Conservation (phyloP, 2,888 invertebrate species). For the Sphecodes monilicornis region DNA sequence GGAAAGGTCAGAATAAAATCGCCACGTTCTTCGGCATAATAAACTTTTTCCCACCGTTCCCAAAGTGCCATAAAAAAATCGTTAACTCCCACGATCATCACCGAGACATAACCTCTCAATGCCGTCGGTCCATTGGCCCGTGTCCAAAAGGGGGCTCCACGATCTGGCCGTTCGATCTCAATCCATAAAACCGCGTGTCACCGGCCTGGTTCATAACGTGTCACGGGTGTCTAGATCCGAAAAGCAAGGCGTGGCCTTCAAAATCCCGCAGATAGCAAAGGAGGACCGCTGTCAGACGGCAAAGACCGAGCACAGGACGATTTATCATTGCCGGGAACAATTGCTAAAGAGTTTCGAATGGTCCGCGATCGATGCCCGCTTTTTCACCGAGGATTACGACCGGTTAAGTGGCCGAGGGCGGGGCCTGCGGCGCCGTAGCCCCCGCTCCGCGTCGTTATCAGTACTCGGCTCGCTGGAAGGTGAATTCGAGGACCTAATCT, state of each 20-base stretch:
- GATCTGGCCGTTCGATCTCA: not conserved
- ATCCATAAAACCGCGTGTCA: constrained; percentile 5
- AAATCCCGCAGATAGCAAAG: not conserved
- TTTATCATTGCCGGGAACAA: not conserved
- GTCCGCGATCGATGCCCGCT: not conserved
- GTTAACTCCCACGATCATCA: constrained; percentile 1
- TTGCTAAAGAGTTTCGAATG: constrained; percentile 4
- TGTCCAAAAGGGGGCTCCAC: not conserved
- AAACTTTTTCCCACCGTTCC: no score
- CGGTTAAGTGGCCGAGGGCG: not conserved
- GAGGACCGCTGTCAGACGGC: not conserved
- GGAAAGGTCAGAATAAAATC: not conserved
- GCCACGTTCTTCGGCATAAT: not conserved
- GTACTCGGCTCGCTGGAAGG: not conserved
- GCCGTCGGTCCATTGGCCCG: not conserved
- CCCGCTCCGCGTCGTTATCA: not conserved
- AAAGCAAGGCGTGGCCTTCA: not conserved
- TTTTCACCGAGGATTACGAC: not conserved
- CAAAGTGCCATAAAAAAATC: not conserved
- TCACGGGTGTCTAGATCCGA: not conserved
- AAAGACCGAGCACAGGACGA: not conserved
- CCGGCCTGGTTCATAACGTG: not conserved
- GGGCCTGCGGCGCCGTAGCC: not conserved
- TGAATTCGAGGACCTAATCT: not conserved
- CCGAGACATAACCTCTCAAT: not conserved